phyloP scores from a whole-genome alignment of 37 sponge, comb jelly and placozoan genomes.

The Cliona cf. orientalis region DNA sequence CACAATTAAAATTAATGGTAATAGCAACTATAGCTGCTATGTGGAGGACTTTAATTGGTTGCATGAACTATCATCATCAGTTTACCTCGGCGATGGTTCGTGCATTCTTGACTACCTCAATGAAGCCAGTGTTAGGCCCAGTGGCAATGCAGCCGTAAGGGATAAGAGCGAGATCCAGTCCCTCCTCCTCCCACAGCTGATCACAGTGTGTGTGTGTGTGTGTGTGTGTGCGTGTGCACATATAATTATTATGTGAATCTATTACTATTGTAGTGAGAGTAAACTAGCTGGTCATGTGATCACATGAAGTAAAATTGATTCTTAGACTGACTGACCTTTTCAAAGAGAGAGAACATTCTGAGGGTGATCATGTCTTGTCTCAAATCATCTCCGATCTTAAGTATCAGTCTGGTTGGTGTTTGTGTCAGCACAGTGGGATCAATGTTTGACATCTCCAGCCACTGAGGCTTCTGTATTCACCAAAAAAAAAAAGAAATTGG shows the following conservation, averaged over 20 bases:
- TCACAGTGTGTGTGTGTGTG: not conserved
- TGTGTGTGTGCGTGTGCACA: not conserved
- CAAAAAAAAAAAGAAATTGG: not conserved
- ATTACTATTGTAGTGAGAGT: no score
- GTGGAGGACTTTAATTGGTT: no score
- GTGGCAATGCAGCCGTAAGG: constrained; percentile 96
- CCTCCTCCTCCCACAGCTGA: constrained; percentile 76
- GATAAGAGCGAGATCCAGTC: constrained; percentile 79
- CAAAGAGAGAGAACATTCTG: constrained; percentile 73
- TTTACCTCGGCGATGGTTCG: constrained; percentile 71
- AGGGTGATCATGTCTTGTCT: constrained; percentile 86
- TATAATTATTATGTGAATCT: no score
- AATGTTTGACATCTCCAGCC: constrained; percentile 75
- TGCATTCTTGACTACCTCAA: constrained; percentile 87
- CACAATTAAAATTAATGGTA: not conserved
- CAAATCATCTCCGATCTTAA: constrained; percentile 83
- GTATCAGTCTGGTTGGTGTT: constrained; percentile 55
- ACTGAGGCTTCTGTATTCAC: constrained; percentile 65
- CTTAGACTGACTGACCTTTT: constrained; percentile 40
- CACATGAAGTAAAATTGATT: not conserved
- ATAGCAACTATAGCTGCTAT: no score
- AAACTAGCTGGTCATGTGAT: no score
- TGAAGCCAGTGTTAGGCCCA: constrained; percentile 85
- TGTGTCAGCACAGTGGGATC: constrained; percentile 44
- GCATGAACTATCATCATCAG: no score